phyloP scores from a whole-genome alignment of 2,113 vertebrate genomes.

The Aspidoscelis tigris region DNA sequence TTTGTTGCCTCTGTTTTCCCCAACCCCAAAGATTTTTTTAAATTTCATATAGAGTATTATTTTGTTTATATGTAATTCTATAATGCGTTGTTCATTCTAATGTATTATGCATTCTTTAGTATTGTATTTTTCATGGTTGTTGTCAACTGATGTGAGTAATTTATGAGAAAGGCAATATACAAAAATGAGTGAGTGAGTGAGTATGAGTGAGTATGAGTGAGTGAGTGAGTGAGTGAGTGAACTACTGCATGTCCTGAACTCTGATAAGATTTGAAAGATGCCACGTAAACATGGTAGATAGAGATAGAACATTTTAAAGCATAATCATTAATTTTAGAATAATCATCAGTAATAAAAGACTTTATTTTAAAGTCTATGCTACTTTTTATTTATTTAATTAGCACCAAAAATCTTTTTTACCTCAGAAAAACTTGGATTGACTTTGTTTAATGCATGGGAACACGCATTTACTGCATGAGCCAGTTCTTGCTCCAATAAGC shows the following conservation, averaged over 20 bases:
- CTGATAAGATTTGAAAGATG: background rate
- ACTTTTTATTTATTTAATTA: background rate
- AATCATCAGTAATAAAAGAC: background rate
- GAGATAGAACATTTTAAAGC: background rate
- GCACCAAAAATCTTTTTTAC: slow-evolving; percentile 71
- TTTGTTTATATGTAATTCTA: no score
- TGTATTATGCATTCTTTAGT: no score
- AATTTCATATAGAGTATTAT: no score
- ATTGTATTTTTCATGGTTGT: no score
- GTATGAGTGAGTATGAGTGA: no score
- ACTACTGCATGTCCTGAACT: background rate
- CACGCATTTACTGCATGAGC: slow-evolving; percentile 97
- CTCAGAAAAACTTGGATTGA: slow-evolving; percentile 93
- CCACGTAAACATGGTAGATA: background rate
- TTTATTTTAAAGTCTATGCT: background rate
- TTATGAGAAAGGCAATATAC: no score
- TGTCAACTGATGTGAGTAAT: no score
- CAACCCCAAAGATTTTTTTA: no score
- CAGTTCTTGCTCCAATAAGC: slow-evolving; percentile 94
- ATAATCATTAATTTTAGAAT: background rate
- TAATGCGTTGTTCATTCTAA: no score
- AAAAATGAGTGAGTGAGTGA: no score
- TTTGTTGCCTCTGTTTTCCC: no score
- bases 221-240: no score
- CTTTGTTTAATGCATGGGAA: slow-evolving; percentile 98